Base-by-base conservation (phyloP, 2,797 vertebrate genomes). In the Epinephelus malabaricus region DNA sequence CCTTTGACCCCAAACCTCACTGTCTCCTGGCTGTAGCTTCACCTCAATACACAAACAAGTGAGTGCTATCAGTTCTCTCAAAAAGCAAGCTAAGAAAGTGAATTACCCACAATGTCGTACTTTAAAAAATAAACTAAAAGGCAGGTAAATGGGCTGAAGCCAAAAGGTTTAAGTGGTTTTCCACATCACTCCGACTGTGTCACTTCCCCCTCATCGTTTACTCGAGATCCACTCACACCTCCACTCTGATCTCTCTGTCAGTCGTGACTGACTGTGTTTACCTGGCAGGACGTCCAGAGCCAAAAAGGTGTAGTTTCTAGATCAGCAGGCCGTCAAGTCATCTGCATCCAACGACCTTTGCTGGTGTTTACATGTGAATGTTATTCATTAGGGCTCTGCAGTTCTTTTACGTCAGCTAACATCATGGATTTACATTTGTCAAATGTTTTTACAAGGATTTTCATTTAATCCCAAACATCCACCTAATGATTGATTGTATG, bases 321-420 rank as follows among this genome's bases (percentile, higher is more conserved):
- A 23, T 74, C 72, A 63, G 23, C 78, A 40, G 79, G 83, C 70
- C 73, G 54, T 18, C 10, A 13, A 64, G 34, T 8, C 30, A 13
- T 66, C 70, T 23, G 27, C 65, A 66, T 64, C 67, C 51, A 58
- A 21, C 7, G 25, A 80, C 73, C 84, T 56, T 34, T 63, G 70
- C 88, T 81, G 79, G 83, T 82, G 94, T 95, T 95, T 93, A 94
- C 93, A 95, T 69, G 83, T 84, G 89, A 94, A 91, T 91, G 89
- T 91, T 55, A 70, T 76, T 76, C 53, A 83, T 83, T 71, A 82
- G 87, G 89, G 91, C 85, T 89, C 81, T 34, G 40, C 53, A 14
- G 65, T 62, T 66, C 53, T 59, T 71, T 79, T 18, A 67, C 55
- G 65, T 85, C 14, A 21, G 25, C 79, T 66, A 30, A 75, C 50